Percentiles rank a stretch among this genome's conserved stretches.
Evolutionary conservation across 2,113 vertebrate species (phyloP).

Genomic region (Glaucomys volans): DNA sequence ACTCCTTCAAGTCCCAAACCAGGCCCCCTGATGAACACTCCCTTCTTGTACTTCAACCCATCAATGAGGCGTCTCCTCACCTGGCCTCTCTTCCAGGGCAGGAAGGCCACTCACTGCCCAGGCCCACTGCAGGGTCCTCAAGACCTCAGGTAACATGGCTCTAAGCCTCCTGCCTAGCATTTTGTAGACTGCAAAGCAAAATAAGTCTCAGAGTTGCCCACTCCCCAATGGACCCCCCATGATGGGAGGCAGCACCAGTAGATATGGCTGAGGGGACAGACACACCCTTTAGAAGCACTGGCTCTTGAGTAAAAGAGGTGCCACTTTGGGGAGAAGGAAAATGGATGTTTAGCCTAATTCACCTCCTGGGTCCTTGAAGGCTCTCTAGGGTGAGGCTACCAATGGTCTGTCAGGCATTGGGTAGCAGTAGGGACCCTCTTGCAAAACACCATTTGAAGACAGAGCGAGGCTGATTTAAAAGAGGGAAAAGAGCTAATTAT

Average conservation of each 20-base stretch:
- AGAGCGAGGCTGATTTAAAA: not conserved
- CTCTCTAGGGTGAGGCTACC: not conserved
- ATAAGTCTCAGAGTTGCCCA: not conserved
- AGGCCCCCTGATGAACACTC: not conserved
- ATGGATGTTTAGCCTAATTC: not conserved
- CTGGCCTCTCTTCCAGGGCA: not conserved
- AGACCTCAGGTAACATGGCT: constrained; percentile 69
- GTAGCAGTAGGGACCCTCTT: not conserved
- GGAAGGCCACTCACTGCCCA: rapidly evolving
- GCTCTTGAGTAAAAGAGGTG: not conserved
- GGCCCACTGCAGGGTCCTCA: rapidly evolving
- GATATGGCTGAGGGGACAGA: not conserved
- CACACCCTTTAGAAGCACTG: rapidly evolving
- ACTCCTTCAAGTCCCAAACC: not conserved
- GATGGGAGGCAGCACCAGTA: not conserved
- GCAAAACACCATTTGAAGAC: not conserved
- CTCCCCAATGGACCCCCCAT: not conserved
- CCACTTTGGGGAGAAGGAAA: not conserved
- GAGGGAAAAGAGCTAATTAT: not conserved
- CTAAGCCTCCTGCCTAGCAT: rapidly evolving
- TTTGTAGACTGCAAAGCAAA: not conserved
- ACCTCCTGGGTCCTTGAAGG: not conserved
- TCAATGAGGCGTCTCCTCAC: not conserved
- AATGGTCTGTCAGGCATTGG: not conserved
- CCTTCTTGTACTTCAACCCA: not conserved